phyloP scores from a whole-genome alignment of 2,888 invertebrate species.

The Caenorhabditis uteleia region DNA sequence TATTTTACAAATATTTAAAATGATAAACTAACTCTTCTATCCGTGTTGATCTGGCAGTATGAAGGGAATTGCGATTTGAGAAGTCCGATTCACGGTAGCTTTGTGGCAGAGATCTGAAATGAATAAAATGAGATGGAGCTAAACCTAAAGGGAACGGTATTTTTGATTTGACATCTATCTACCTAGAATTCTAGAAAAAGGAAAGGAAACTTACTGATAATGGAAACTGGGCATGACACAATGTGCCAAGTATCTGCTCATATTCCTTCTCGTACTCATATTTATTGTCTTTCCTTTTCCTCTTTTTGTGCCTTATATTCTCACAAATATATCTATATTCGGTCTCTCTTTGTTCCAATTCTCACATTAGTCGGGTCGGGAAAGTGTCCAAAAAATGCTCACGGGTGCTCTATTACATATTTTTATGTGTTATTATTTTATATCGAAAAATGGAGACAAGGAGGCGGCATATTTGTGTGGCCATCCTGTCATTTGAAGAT shows the following conservation, averaged over 20 bases:
- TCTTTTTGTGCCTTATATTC: background rate
- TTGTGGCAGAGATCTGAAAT: conserved; percentile 47
- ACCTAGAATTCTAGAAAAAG: background rate
- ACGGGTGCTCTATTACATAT: conserved; percentile 39
- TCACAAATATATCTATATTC: background rate
- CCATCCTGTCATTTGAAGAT: no score
- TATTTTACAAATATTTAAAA: no score
- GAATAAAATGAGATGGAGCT: no score
- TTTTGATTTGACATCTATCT: background rate
- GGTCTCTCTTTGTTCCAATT: no score
- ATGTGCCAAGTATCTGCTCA: conserved; percentile 29
- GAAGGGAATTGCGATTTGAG: conserved; percentile 44
- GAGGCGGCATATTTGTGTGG: no score
- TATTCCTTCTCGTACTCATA: conserved; percentile 11
- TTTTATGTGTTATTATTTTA: no score
- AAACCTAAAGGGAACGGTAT: background rate
- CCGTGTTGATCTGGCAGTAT: conserved; percentile 41
- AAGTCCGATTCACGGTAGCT: conserved; percentile 49
- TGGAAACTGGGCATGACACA: conserved; percentile 24
- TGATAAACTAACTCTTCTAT: conserved; percentile 32
- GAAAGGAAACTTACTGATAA: conserved; percentile 27
- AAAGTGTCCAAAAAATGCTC: no score
- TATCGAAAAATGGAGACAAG: no score
- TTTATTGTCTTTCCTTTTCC: background rate
- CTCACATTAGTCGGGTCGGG: no score